Conservation (phyloP, 37 sponge, comb jelly and placozoan genomes). For the Mnemiopsis leidyi region DNA sequence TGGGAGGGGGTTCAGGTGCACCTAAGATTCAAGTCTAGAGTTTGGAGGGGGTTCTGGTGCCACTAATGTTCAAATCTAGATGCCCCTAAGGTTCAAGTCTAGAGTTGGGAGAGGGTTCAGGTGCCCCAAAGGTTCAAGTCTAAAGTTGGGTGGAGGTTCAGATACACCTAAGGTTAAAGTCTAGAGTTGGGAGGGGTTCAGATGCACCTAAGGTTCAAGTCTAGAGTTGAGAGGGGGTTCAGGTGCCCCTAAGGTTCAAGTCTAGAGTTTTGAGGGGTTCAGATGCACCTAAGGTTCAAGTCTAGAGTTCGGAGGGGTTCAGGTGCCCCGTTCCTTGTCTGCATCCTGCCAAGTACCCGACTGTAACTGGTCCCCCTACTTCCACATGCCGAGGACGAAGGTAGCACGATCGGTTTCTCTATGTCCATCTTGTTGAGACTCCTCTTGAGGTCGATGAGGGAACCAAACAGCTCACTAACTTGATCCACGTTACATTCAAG, state of each 20-base stretch:
- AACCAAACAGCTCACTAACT: conserved; percentile 14
- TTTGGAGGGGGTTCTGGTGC: too few species aligned
- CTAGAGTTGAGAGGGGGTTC: not conserved
- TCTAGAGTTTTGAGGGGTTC: too few species aligned
- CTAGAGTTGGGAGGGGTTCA: too few species aligned
- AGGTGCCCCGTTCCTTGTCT: not conserved
- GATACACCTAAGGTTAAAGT: too few species aligned
- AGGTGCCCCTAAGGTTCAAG: too few species aligned
- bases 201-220: not conserved
- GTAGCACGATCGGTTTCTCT: not conserved
- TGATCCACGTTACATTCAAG: not conserved
- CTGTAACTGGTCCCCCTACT: not conserved
- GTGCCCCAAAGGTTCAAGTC: too few species aligned
- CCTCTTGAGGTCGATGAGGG: not conserved
- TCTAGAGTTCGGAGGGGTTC: not conserved
- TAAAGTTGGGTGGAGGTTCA: too few species aligned
- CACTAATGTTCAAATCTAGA: too few species aligned
- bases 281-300: not conserved
- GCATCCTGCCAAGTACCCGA: not conserved
- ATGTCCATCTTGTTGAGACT: conserved; percentile 29
- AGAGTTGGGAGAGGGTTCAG: too few species aligned
- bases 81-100: too few species aligned
- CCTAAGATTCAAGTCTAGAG: too few species aligned
- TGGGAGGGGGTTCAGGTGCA: too few species aligned
- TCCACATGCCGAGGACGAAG: not conserved